phyloP scores from a whole-genome alignment of 2,113 vertebrate species.

The Cebidichthys violaceus region DNA sequence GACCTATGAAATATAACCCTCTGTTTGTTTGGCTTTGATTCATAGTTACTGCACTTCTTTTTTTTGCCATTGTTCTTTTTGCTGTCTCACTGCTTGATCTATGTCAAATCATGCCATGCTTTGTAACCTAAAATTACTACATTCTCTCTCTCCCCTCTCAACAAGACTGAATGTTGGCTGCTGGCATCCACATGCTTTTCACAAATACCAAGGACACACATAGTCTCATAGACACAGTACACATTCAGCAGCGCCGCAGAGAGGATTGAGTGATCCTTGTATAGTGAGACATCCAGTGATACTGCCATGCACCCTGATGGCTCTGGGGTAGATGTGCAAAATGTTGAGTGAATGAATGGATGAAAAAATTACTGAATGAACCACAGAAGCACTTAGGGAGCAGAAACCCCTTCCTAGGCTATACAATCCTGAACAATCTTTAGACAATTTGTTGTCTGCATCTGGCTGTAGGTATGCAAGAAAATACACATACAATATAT shows the following conservation, averaged over 20 bases:
- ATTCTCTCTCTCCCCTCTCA: conserved; percentile 29
- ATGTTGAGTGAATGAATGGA: conserved; percentile 6
- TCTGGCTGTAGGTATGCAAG: neutral
- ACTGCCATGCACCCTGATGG: neutral
- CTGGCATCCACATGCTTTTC: conserved; percentile 43
- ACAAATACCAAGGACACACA: conserved; percentile 47
- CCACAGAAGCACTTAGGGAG: neutral
- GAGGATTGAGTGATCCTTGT: conserved; percentile 4
- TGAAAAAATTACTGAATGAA: conserved; percentile 17
- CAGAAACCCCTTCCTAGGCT: neutral
- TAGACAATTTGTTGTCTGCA: neutral
- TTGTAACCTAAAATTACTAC: conserved; percentile 51
- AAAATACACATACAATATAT: neutral
- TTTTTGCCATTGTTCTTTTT: conserved; percentile 38
- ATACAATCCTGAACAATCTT: neutral
- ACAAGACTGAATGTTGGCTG: conserved; percentile 35
- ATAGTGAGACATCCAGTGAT: conserved; percentile 18
- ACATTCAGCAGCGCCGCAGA: conserved; percentile 18
- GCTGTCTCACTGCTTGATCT: conserved; percentile 30
- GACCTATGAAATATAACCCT: conserved; percentile 19
- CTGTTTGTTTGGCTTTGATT: conserved; percentile 44
- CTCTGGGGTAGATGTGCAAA: neutral
- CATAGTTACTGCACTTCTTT: conserved; percentile 28
- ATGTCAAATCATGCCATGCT: conserved; percentile 53
- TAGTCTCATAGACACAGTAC: conserved; percentile 24